Base-by-base conservation (phyloP, 2,797 vertebrate species). In the Amazona finschi region DNA sequence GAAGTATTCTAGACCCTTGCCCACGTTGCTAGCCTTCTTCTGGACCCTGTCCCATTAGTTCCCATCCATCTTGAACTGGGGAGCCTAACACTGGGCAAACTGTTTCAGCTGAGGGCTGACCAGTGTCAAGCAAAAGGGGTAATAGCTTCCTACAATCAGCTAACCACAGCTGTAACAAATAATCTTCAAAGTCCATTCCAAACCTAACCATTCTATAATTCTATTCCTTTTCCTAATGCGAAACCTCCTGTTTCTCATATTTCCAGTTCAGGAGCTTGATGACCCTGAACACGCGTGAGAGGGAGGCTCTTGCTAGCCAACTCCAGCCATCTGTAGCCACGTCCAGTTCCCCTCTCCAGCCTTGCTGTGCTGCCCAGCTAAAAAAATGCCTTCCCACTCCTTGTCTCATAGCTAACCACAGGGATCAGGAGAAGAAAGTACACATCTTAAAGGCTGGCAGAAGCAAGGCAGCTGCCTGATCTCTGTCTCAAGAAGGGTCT, bases 401-500 rank as follows among this genome's bases (percentile, higher is more conserved):
- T 85, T 62, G 9, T 76, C 22, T 50, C 55, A 49, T 39, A 84
- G 53, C 53, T 65, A 50, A 60, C 22, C 13, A 3, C 41, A 57
- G 24, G 21, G 31, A 55, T 52, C 11, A 10, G 57, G 12, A 74
- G 47, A 62, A 79, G 38, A 81, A 90, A 88, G 80, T 25, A 24
- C 31, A 49, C 38, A 21, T 80, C 64, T 80, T 49, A n/a, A 71
- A n/a, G 33, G 36, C 50, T 75, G 50, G 66, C 66, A 86, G 66
- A 46, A 84, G 75, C n/a, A n/a, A 84, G 55, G 60, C 85, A 91
- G 83, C 87, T 96, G 87, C 73, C 70, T 90, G 66, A 33, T 62
- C 44, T 65, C 71, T 78, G 74, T 90, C 85, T 93, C 70, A 86
- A 86, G 94, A 67, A 80, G 38, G 50, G 52, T 76, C 85, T 96